These are phyloP conservation scores for Pempheris klunzingeri DNA, from an alignment of 2,797 vertebrate species.

Conservation along the genomic window DNA sequence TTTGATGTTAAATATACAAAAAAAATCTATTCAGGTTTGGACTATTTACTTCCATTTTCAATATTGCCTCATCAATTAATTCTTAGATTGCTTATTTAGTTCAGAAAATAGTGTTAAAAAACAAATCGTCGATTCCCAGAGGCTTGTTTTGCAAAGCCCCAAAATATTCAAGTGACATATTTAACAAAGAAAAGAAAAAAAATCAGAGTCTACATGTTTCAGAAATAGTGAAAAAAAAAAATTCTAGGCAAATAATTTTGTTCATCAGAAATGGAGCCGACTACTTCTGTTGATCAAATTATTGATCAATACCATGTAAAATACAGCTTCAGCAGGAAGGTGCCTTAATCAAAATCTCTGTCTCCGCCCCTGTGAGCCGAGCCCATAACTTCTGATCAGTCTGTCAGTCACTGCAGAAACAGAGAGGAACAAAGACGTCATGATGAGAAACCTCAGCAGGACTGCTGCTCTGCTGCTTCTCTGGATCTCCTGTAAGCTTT, in stretches of 20 bases:
- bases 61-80: no score
- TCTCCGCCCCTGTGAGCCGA: constrained; percentile 34
- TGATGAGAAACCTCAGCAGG: constrained; percentile 32
- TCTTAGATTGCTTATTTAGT: no score
- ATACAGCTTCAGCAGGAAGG: neutral
- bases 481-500: constrained; percentile 56
- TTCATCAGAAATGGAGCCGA: neutral
- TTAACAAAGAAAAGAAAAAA: no score
- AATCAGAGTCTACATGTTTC: no score
- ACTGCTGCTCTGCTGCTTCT: constrained; percentile 47
- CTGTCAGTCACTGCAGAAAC: constrained; percentile 29
- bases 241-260: neutral
- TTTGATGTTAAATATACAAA: no score
- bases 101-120: no score
- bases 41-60: no score
- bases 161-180: neutral
- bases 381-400: neutral
- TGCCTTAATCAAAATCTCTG: neutral
- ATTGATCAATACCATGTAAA: neutral
- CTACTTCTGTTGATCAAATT: neutral
- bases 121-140: no score
- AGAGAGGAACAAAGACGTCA: constrained; percentile 25
- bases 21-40: no score
- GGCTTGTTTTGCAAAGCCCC: neutral
- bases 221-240: no score